Percentiles rank a stretch among this genome's conserved stretches.
Conservation (phyloP, 2,113 vertebrate genomes). For the Mustela lutreola region DNA sequence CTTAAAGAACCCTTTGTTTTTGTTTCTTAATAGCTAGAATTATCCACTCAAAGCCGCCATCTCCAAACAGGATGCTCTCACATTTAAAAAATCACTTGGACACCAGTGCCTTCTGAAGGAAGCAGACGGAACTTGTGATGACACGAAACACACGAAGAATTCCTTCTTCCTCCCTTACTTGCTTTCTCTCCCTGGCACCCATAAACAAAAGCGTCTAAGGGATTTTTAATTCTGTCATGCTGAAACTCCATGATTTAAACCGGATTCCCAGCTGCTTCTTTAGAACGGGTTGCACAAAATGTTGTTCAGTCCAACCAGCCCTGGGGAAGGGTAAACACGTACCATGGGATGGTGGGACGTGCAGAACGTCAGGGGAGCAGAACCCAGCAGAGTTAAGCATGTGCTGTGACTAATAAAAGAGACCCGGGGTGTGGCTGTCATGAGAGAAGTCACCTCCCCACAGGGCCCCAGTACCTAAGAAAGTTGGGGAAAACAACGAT, state of each 20-base stretch:
- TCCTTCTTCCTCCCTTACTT: neutral
- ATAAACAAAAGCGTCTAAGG: conserved; percentile 67
- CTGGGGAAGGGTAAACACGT: conserved; percentile 79
- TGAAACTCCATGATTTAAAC: conserved; percentile 72
- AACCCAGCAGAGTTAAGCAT: conserved; percentile 82
- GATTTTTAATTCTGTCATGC: neutral
- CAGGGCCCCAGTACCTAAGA: conserved; percentile 75
- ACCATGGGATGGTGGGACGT: conserved; percentile 84
- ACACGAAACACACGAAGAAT: conserved; percentile 58
- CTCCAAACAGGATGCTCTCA: conserved; percentile 56
- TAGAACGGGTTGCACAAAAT: conserved; percentile 72
- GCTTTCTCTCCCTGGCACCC: conserved; percentile 66
- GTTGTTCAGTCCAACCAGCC: conserved; percentile 66
- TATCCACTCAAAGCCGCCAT: neutral
- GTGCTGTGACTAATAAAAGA: conserved; percentile 88
- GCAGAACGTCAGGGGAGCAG: conserved; percentile 87
- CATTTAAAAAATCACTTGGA: neutral
- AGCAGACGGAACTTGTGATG: conserved; percentile 24
- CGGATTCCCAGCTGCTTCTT: conserved; percentile 70
- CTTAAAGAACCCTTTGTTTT: conserved; percentile 55
- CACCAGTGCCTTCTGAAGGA: conserved; percentile 66
- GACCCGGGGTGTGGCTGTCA: conserved; percentile 87
- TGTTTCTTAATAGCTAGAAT: conserved; percentile 50
- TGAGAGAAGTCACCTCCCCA: conserved; percentile 84
- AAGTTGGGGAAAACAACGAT: conserved; percentile 70